Conservation (phyloP, 2,113 vertebrate genomes). For the Brachionichthys hirsutus region DNA sequence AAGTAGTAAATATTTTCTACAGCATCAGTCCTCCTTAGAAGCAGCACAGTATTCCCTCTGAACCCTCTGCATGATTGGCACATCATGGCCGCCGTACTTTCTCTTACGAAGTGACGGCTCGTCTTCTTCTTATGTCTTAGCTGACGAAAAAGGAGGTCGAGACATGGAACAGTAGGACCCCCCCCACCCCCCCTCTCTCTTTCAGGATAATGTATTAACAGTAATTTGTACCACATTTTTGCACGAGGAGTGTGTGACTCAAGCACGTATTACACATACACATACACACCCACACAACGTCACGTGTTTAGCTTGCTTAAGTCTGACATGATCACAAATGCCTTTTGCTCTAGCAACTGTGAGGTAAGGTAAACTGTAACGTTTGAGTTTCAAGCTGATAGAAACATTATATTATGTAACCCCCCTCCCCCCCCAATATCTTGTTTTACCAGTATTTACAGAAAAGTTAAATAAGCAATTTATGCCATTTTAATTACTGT, state of each 20-base stretch:
- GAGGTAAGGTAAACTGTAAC: neutral
- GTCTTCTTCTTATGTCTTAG: constrained; percentile 9
- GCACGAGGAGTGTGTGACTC: neutral
- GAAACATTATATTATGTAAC: too few species aligned
- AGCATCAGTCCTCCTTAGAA: neutral
- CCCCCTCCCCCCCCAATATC: too few species aligned
- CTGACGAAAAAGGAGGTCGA: constrained; percentile 2
- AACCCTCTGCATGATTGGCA: constrained; percentile 13
- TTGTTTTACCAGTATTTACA: too few species aligned
- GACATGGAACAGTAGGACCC: neutral
- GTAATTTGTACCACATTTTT: constrained; percentile 38
- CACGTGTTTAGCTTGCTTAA: constrained; percentile 35
- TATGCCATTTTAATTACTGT: too few species aligned
- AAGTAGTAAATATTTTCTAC: too few species aligned
- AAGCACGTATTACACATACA: constrained; percentile 1
- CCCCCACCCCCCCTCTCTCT: neutral
- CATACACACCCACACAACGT: constrained; percentile 9
- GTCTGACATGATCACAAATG: neutral
- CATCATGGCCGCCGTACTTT: neutral
- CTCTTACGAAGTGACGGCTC: constrained; percentile 1
- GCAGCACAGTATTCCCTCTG: neutral
- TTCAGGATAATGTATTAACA: constrained; percentile 19
- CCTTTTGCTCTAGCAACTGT: constrained; percentile 11
- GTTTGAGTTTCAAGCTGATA: too few species aligned
- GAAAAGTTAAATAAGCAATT: too few species aligned